These are phyloP conservation scores for Tenebrio molitor DNA, from an alignment of 1,140 invertebrate species.

Conservation along the genomic window DNA sequence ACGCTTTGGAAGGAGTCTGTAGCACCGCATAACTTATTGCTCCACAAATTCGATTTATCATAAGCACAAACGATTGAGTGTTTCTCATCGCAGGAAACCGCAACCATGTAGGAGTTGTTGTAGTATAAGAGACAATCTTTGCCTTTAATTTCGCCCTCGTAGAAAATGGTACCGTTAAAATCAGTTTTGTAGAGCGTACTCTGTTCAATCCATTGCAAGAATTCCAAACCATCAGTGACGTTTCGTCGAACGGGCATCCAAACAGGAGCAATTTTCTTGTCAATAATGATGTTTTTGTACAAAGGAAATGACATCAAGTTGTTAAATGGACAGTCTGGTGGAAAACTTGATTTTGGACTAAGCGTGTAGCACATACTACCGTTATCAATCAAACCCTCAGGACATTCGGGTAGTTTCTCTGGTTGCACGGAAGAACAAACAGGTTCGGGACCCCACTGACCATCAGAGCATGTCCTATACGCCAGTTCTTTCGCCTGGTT, in stretches of 20 bases:
- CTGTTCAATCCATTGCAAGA: conserved; percentile 26
- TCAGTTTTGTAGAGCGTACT: background rate
- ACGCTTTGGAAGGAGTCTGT: conserved; percentile 1
- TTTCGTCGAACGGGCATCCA: conserved; percentile 35
- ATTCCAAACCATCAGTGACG: background rate
- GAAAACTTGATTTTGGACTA: background rate
- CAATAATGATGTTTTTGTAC: background rate
- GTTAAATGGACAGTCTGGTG: conserved; percentile 9
- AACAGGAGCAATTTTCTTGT: background rate
- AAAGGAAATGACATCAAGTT: conserved; percentile 8
- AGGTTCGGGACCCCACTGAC: background rate
- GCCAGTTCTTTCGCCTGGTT: background rate
- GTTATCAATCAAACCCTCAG: conserved; percentile 4
- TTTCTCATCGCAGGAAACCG: conserved; percentile 9
- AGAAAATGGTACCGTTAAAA: background rate
- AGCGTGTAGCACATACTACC: conserved; percentile 1
- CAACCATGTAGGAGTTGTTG: background rate
- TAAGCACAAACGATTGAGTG: conserved; percentile 11
- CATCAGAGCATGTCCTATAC: background rate
- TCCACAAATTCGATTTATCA: background rate
- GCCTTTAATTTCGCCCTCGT: no score
- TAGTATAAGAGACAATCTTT: conserved; percentile 31
- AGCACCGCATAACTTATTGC: background rate
- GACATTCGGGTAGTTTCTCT: conserved; percentile 1
- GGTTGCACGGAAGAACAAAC: background rate